Base-by-base conservation (phyloP, 2,888 invertebrate genomes). In the Sisyra nigra region DNA sequence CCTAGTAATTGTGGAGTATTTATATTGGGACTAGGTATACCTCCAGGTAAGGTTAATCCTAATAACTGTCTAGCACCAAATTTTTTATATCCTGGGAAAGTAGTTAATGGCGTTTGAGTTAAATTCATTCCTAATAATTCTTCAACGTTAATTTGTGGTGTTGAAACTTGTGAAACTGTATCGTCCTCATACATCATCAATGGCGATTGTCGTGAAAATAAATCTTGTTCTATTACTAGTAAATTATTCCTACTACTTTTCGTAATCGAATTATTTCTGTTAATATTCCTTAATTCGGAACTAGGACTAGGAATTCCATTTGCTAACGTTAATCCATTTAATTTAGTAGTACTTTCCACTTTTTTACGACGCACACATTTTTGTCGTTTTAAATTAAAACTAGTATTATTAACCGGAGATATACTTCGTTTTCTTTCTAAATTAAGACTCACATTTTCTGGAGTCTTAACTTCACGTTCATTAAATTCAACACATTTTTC, bases 311-410 rank as follows among this genome's bases (percentile, higher is more conserved):
- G 43, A 10, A 43, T 43, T 17, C 43, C 43, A 31, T 43, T 43
- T 15, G 15, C 18, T 38, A 43, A 38, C 18, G 31, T 38, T 38
- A 43, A 43, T 1, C 61, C 42, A 13, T 17, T 37, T 19, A 13
- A 19, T 6, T 18, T 31, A 10, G 41, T 32, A 15, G 41, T 44
- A 32, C 46, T 46, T 15, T 46, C 35, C 34, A 44, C 41, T 11
- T 52, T 50, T 47, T 68, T 69, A 49, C 71, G 67, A 47, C 74
- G 59, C 11, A 74, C 69, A 50, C 74, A 73, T 49, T 63, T 67
- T 54, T 75, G 74, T 14, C 74, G 60, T 54, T 67, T 70, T 30
- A 74, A 54, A 2, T 56, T 57, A 44, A 56, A 58, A 33, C 53
- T 51, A 2, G 55, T 50, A 48, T 58, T 61, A 13, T 32, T 44